Conservation (phyloP, 2,888 invertebrate genomes). For the Pyrochroa serraticornis region DNA sequence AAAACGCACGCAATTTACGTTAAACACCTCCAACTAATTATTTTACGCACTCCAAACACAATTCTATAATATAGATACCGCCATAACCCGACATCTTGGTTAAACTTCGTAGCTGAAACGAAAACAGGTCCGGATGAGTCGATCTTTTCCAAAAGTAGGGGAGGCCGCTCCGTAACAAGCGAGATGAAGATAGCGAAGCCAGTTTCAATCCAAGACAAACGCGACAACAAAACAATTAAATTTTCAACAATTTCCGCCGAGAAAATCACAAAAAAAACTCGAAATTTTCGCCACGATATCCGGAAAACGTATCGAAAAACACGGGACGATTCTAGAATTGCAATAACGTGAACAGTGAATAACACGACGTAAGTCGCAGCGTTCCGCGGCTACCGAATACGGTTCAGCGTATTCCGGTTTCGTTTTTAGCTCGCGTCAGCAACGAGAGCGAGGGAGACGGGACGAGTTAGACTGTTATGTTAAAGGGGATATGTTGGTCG, state of each 20-base stretch:
- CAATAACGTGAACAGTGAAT: conserved; percentile 17
- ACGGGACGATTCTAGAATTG: conserved; percentile 1
- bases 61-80: conserved; percentile 52
- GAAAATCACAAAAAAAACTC: background rate
- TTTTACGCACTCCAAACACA: conserved; percentile 51
- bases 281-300: background rate
- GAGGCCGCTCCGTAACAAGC: conserved; percentile 45
- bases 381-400: conserved; percentile 27
- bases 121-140: conserved; percentile 60
- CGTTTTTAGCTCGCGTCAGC: conserved; percentile 40
- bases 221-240: background rate
- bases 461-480: conserved; percentile 51
- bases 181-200: conserved; percentile 38
- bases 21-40: conserved; percentile 40
- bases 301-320: background rate
- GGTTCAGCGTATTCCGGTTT: conserved; percentile 44
- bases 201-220: conserved; percentile 42
- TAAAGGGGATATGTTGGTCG: conserved; percentile 49
- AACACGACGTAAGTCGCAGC: conserved; percentile 22
- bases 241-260: background rate
- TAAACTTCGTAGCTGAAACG: conserved; percentile 53
- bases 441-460: conserved; percentile 45
- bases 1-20: conserved; percentile 20
- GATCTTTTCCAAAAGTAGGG: conserved; percentile 54
- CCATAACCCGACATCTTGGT: conserved; percentile 57